A percentile compares a stretch with the other conserved stretches of the same genome.
phyloP scores from a whole-genome alignment of 2,888 invertebrate species.

The Ophioninae sp. region DNA sequence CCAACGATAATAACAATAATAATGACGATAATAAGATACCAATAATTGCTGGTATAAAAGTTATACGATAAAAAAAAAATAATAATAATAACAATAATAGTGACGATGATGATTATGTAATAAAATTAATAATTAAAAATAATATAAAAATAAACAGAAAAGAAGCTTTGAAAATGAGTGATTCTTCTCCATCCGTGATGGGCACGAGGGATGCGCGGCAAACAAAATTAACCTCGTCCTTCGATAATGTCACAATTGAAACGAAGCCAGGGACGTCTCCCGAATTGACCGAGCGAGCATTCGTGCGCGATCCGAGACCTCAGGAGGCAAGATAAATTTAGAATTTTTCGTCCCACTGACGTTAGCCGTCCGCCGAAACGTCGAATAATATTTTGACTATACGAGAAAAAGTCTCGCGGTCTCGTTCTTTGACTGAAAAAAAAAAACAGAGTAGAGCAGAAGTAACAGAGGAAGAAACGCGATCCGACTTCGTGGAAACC shows the following conservation, averaged over 20 bases:
- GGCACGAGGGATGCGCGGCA: conserved; percentile 12
- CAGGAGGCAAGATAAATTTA: conserved; percentile 40
- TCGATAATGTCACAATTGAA: conserved; percentile 61
- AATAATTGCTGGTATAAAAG: background rate
- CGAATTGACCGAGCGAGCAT: conserved; percentile 31
- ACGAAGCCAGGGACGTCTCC: conserved; percentile 60
- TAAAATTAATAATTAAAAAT: background rate
- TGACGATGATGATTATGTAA: background rate
- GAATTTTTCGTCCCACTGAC: conserved; percentile 10
- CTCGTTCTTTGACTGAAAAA: background rate
- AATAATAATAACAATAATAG: background rate
- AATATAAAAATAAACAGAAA: background rate
- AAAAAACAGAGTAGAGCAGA: no score
- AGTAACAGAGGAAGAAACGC: no score
- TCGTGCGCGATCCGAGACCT: conserved; percentile 29
- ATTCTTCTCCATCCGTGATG: background rate
- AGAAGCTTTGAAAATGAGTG: background rate
- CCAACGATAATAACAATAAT: conserved; percentile 11
- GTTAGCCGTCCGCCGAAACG: background rate
- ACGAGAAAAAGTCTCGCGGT: background rate
- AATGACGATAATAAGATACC: background rate
- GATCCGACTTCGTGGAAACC: no score
- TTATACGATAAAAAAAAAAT: background rate
- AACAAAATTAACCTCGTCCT: conserved; percentile 59
- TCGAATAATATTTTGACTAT: background rate